phyloP scores from a whole-genome alignment of 2,888 invertebrate species.

The Synanthedon myopaeformis region DNA sequence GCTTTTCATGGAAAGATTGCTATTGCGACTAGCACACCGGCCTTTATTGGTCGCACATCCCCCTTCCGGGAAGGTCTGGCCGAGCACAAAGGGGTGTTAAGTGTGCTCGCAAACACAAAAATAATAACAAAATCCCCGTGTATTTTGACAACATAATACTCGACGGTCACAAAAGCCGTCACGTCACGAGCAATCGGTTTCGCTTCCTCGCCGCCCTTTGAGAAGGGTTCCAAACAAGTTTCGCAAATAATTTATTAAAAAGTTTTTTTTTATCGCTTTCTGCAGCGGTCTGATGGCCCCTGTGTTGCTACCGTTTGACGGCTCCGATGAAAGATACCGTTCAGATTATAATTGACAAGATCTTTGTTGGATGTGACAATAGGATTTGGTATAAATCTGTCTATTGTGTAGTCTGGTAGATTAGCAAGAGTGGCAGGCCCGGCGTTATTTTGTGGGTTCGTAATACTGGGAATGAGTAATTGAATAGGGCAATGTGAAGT shows the following conservation, averaged over 20 bases:
- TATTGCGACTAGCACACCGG: conserved; percentile 30
- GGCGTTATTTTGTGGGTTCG: conserved; percentile 30
- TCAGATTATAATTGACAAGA: conserved; percentile 68
- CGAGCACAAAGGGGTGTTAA: conserved; percentile 60
- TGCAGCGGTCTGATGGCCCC: conserved; percentile 40
- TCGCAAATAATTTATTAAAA: conserved; percentile 65
- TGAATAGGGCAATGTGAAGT: conserved; percentile 31
- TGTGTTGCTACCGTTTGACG: conserved; percentile 63
- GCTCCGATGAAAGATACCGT: conserved; percentile 50
- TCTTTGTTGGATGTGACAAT: conserved; percentile 63
- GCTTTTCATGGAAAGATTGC: conserved; percentile 48
- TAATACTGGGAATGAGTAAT: conserved; percentile 41
- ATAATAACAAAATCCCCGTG: conserved; percentile 69
- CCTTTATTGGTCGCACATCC: conserved; percentile 50
- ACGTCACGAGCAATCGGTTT: conserved; percentile 67
- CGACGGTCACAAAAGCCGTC: conserved; percentile 62
- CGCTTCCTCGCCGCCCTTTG: conserved; percentile 60
- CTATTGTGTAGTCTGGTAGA: conserved; percentile 47
- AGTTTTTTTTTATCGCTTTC: conserved; percentile 22
- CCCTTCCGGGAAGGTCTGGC: conserved; percentile 49
- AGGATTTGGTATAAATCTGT: conserved; percentile 49
- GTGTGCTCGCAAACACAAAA: conserved; percentile 68
- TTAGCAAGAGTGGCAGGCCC: conserved; percentile 45
- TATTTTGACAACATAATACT: conserved; percentile 71
- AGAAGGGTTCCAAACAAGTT: conserved; percentile 60